phyloP scores from a whole-genome alignment of 2,113 vertebrate genomes.

The Antechinus flavipes region DNA sequence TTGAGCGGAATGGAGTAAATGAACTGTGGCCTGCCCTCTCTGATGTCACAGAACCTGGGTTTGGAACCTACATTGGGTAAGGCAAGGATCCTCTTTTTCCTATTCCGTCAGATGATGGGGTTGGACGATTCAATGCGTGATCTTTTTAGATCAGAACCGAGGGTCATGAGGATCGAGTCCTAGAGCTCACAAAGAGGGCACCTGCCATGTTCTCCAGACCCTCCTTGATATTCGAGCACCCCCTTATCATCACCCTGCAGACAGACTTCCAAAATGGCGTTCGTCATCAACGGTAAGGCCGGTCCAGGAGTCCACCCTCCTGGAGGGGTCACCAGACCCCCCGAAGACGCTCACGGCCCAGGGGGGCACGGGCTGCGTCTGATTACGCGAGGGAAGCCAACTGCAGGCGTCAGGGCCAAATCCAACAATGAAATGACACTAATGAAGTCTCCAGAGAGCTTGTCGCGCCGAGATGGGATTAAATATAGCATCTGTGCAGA shows the following conservation, averaged over 20 bases:
- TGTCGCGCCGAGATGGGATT: neutral
- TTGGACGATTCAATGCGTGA: neutral
- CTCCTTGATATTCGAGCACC: neutral
- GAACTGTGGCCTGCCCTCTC: neutral
- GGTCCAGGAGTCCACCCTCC: neutral
- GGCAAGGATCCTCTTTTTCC: neutral
- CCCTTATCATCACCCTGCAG: neutral
- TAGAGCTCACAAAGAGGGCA: neutral
- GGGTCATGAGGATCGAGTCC: neutral
- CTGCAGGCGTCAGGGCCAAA: neutral
- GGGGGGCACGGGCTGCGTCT: neutral
- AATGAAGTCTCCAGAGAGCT: slow-evolving; percentile 12
- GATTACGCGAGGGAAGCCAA: neutral
- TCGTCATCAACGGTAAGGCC: neutral
- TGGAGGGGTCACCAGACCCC: neutral
- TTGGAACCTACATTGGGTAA: neutral
- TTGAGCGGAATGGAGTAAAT: neutral
- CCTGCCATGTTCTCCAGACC: neutral
- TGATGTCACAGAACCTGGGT: neutral
- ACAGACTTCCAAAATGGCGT: neutral
- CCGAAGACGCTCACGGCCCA: neutral
- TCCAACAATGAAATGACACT: slow-evolving; percentile 15
- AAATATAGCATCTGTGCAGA: slow-evolving; percentile 11
- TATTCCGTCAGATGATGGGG: neutral
- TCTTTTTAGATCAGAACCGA: neutral